A percentile compares a stretch with the other conserved stretches of the same genome.
These are phyloP conservation scores for Acanthurus lineatus DNA, from an alignment of 2,797 vertebrate species.

Conservation along the genomic window DNA sequence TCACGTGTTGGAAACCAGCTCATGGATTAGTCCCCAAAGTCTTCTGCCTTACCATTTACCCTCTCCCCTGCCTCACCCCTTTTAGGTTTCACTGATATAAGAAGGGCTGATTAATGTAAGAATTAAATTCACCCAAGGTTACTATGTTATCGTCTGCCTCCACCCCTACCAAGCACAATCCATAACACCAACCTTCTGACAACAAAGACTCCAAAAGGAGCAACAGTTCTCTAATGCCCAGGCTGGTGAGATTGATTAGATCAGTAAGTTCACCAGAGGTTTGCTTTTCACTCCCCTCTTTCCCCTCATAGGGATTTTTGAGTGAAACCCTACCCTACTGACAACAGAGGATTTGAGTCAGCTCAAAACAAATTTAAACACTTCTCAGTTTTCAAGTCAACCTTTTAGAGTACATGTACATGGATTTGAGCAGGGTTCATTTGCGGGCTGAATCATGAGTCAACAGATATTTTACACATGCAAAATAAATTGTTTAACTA, in stretches of 20 bases:
- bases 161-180: background rate
- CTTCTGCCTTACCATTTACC: background rate
- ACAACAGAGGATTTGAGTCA: background rate
- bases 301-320: background rate
- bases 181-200: conserved; percentile 25
- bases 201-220: conserved; percentile 4
- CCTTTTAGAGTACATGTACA: background rate
- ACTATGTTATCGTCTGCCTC: background rate
- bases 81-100: conserved; percentile 7
- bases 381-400: background rate
- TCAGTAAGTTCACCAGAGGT: conserved; percentile 6
- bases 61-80: background rate
- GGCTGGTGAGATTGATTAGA: background rate
- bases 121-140: background rate
- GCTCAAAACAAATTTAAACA: background rate
- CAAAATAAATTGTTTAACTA: background rate
- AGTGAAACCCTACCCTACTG: background rate
- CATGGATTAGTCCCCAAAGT: background rate
- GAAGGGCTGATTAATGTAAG: background rate
- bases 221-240: background rate
- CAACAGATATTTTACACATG: background rate
- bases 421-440: background rate
- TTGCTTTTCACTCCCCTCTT: too few relatives aligned
- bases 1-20: conserved; percentile 20
- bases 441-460: background rate